phyloP scores from a whole-genome alignment of 1,140 invertebrate genomes.

The Papilio polyxenes region DNA sequence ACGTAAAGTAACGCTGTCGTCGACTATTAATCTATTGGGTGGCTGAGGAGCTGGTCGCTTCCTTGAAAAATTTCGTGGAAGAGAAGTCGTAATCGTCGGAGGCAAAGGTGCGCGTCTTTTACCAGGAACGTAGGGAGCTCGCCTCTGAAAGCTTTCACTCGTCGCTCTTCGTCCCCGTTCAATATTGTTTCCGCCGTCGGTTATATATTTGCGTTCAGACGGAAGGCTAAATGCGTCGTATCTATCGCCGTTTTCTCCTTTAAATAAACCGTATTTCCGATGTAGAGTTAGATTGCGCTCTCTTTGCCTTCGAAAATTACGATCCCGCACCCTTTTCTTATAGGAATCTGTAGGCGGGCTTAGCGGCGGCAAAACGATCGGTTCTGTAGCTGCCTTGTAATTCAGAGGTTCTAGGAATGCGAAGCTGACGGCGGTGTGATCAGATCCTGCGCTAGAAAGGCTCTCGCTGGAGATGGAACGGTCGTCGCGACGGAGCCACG shows the following conservation, averaged over 20 bases:
- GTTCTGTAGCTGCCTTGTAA: slow-evolving; percentile 63
- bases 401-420: slow-evolving; percentile 83
- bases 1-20: slow-evolving; percentile 48
- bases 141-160: slow-evolving; percentile 80
- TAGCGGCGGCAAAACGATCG: slow-evolving; percentile 73
- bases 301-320: slow-evolving; percentile 80
- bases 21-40: slow-evolving; percentile 47
- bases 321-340: slow-evolving; percentile 82
- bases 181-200: slow-evolving; percentile 57
- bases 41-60: slow-evolving; percentile 70
- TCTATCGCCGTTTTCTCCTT: slow-evolving; percentile 69
- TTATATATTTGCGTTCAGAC: slow-evolving; percentile 61
- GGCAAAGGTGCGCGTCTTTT: slow-evolving; percentile 87
- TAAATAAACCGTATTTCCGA: slow-evolving; percentile 84
- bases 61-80: slow-evolving; percentile 58
- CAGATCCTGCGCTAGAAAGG: slow-evolving; percentile 81
- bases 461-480: slow-evolving; percentile 66
- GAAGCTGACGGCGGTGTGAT: slow-evolving; percentile 86
- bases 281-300: slow-evolving; percentile 82
- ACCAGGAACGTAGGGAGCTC: slow-evolving; percentile 85
- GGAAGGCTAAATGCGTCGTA: slow-evolving; percentile 82
- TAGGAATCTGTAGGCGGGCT: slow-evolving; percentile 83
- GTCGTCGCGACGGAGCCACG: slow-evolving; percentile 70
- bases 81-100: slow-evolving; percentile 66
- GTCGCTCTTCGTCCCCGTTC: slow-evolving; percentile 77